Base-by-base conservation (phyloP, 2,888 invertebrate genomes). In the Mesochorus sp. region DNA sequence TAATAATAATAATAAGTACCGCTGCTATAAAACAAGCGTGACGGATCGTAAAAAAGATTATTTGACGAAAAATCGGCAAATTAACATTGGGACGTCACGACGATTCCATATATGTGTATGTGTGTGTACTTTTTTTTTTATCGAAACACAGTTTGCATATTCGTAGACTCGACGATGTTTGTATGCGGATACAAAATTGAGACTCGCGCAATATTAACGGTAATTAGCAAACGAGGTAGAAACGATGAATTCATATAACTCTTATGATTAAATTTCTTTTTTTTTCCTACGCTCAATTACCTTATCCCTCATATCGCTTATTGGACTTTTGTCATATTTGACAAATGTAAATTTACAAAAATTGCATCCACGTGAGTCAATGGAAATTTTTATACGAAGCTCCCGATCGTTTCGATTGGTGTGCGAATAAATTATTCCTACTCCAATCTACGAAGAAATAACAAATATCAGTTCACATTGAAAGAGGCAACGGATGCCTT, bases 171-270 rank as follows among this genome's bases (percentile, higher is more conserved):
- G 51, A 39, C n/a, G 10, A 24, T 55, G 67, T 31, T 68, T 21
- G 31, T n/a, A 57, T 10, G 39, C 57, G 28, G 62, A 53, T 72
- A 72, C 49, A 72, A 51, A n/a, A n/a, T 61, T 39, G 37, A 44
- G 42, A 67, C 17, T 34, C 53, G 49, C 61, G n/a, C n/a, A 76
- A 76, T 76, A 70, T 51, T 74, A 80, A 80, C 68, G 76, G 59
- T 80, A 57, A 76, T 74, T 73, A 61, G 76, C 79, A 80, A 81
- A 80, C 79, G 81, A 81, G 79, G 81, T 81, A 80, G 81, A 77
- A 81, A 77, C 77, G 34, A 80, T 80, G 76, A 79, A 75, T 75
- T 79, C 21, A 47, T 26, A 61, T 66, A 68, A 70, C 70, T 59
- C 70, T 59, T 70, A 70, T 70, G 17, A 49, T 44, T 49, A 53